Evolutionary conservation across 2,113 vertebrate species (phyloP), one percentile per base, ranked within the genome.

Genomic region (Syrrhaptes paradoxus): DNA sequence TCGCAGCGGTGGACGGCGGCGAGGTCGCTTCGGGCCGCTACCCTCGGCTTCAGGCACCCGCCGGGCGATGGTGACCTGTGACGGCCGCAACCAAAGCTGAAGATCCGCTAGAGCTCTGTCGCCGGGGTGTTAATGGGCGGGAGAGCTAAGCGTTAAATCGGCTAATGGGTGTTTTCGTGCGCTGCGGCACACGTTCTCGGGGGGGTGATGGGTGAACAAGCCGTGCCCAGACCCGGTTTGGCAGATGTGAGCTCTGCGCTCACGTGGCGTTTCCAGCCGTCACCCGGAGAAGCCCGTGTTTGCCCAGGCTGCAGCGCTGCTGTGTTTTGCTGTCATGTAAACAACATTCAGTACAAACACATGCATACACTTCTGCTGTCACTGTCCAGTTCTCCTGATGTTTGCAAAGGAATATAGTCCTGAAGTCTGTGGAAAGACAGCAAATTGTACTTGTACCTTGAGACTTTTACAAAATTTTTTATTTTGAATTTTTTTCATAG

Each of bases 401-500:
- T 17, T 11, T 31, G 38, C 31, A 10, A 22, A 68, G 46, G 31
- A 59, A 4, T 24, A 8, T 15, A 29, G 20, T 62, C 17, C 20
- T n/a, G 55, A 59, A 55, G 18, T 20, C 52, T 20, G 8, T 36
- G 58, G 26, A 24, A 54, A 84, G 52, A 18, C 41, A 32, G 10
- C 2, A 10, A 1, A 21, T 49, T 68, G 18, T 17, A 31, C 26
- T 36, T 68, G 5, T 7, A 4, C 31, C 49, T 52, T 66, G 41
- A 77, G 41, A 22, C 36, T 78, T 67, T 4, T 62, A 28, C 29
- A 17, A n/a, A 45, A 1, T 4, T 22, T 29, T 29, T 38, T 38
- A 1, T n/a, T 70, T 61, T 65, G 34, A 7, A 76, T 76, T 79
- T 97, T 87, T 87, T 96, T 93, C 93, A 18, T 66, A 99, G 99